phyloP scores from a whole-genome alignment of 1,140 invertebrate genomes.

The Sesamia nonagrioides region DNA sequence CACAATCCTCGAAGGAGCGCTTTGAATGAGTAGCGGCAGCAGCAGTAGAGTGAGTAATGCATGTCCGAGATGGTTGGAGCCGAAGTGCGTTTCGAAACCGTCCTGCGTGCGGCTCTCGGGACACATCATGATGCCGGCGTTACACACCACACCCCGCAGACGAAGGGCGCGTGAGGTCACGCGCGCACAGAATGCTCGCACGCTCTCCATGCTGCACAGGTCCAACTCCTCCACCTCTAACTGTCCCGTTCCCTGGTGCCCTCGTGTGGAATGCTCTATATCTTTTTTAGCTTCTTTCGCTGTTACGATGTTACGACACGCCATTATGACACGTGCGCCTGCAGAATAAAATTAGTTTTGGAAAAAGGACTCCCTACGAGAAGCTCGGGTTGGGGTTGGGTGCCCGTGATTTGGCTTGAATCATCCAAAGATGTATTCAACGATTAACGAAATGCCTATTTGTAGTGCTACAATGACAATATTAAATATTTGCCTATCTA shows the following conservation, averaged over 20 bases:
- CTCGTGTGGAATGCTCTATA: conserved; percentile 74
- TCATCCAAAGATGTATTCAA: too few species aligned
- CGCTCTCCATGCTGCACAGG: conserved; percentile 92
- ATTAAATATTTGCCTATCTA: too few species aligned
- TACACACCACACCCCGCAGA: conserved; percentile 65
- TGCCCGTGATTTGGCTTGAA: too few species aligned
- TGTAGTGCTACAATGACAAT: too few species aligned
- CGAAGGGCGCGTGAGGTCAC: conserved; percentile 12
- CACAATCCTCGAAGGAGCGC: conserved; percentile 89
- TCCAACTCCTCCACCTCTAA: conserved; percentile 91
- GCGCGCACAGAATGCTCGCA: conserved; percentile 89
- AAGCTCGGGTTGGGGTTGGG: too few species aligned
- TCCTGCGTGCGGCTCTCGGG: conserved; percentile 87
- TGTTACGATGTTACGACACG: conserved; percentile 92
- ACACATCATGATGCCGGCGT: conserved; percentile 90
- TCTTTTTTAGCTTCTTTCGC: conserved; percentile 88
- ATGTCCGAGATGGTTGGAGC: conserved; percentile 90
- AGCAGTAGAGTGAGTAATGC: conserved; percentile 91
- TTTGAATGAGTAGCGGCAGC: conserved; percentile 87
- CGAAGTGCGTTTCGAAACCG: conserved; percentile 90
- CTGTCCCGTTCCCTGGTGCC: conserved; percentile 71
- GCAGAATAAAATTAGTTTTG: not conserved
- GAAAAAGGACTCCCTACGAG: too few species aligned
- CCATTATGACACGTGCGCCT: conserved; percentile 93
- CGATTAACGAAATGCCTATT: too few species aligned